Conservation (phyloP, 2,113 vertebrate species). For the Tupaia chinensis region DNA sequence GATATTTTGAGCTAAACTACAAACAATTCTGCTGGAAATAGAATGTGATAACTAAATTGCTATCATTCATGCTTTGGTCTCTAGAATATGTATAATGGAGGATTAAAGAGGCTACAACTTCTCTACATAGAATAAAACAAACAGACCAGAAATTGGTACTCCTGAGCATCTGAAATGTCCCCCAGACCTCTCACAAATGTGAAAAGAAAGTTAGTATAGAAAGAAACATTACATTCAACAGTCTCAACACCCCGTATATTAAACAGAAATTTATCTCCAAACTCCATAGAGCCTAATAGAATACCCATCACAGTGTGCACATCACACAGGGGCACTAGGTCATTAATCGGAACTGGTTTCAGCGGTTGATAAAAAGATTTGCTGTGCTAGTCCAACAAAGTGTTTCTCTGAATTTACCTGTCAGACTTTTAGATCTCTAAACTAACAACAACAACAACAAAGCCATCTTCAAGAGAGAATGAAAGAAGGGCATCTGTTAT, state of each 20-base stretch:
- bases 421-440: constrained; percentile 72
- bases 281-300: neutral
- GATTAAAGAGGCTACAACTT: constrained; percentile 50
- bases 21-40: constrained; percentile 76
- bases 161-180: neutral
- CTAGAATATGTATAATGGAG: constrained; percentile 66
- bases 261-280: constrained; percentile 56
- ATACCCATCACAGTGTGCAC: neutral
- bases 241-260: constrained; percentile 41
- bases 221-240: constrained; percentile 40
- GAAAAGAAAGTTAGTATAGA: neutral
- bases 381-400: constrained; percentile 33
- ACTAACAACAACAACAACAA: constrained; percentile 54
- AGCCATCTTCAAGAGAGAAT: constrained; percentile 43
- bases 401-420: constrained; percentile 51
- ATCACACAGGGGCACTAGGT: neutral
- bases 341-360: constrained; percentile 46
- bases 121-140: constrained; percentile 20
- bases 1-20: constrained; percentile 73
- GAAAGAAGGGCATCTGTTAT: constrained; percentile 41
- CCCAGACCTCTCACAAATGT: constrained; percentile 10
- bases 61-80: constrained; percentile 33
- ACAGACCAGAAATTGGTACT: neutral
- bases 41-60: constrained; percentile 68
- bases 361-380: constrained; percentile 63